phyloP scores from a whole-genome alignment of 2,113 vertebrate species.

The Upupa epops region DNA sequence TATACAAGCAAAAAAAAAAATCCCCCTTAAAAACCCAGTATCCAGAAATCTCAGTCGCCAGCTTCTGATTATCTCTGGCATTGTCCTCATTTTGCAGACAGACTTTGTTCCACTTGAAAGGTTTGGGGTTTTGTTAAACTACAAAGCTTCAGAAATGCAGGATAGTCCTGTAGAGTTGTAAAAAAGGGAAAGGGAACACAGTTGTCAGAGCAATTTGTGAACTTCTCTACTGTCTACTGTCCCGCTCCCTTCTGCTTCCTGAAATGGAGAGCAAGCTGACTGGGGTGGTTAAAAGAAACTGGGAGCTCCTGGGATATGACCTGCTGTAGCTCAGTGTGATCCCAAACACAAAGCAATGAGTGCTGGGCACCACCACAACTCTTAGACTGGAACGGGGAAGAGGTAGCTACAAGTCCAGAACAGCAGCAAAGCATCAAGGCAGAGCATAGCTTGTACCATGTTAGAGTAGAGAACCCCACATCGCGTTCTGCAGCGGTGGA shows the following conservation, averaged over 20 bases:
- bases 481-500: neutral
- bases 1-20: neutral
- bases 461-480: neutral
- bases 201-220: neutral
- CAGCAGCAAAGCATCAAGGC: neutral
- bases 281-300: neutral
- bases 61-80: neutral
- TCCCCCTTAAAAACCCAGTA: rapidly evolving
- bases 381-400: neutral
- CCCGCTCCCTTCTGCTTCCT: neutral
- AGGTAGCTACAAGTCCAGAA: neutral
- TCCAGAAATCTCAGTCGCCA: neutral
- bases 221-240: neutral
- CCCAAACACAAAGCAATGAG: neutral
- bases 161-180: neutral
- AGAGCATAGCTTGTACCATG: neutral
- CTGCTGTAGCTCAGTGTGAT: neutral
- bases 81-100: neutral
- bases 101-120: neutral
- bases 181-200: neutral
- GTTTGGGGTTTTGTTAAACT: neutral
- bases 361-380: neutral
- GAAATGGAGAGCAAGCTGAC: rapidly evolving
- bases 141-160: neutral
- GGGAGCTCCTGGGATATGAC: neutral